Base-by-base conservation (phyloP, 2,797 vertebrate genomes). In the Pempheris klunzingeri region DNA sequence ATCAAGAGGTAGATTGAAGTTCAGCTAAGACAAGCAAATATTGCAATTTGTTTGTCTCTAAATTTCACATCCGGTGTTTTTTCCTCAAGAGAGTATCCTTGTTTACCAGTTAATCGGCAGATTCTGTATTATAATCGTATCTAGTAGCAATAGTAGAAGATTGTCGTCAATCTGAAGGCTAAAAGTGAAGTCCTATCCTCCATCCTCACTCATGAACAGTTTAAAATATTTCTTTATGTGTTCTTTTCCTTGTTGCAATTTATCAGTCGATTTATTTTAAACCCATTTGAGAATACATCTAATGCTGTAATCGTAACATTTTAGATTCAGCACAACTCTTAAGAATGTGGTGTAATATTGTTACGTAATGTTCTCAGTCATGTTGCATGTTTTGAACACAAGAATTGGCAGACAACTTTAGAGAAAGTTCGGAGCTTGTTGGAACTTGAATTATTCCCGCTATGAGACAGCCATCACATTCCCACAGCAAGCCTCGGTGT, bases 1-100 rank as follows among this genome's bases (percentile, higher is more conserved):
- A 58, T 76, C 34, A 44, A 47, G 71, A 57, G 20, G 5, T 60
- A 49, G 61, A 44, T 8, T 50, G 24, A 78, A 81, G 67, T 28
- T 28, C 39, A 71, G 20, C 5, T 41, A 17, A 24, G 26, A 58
- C 3, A 17, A n/a, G n/a, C n/a, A n/a, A 10, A 44, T 49, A 3
- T 63, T 43, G 1, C 6, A 20, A 13, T 67, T 68, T 20, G 2
- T 32, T 49, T 44, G 7, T 46, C 20, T 52, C 4, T 39, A 20
- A 49, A 53, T 18, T 49, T 17, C 3, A n/a, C 4, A 14, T 69
- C 18, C 32, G 22, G 50, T 78, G 28, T n/a, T 7, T 60, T 67
- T 53, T 30, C 14, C 7, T 66, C 13, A 18, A 54, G 53, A 52
- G 24, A 44, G 1, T 24, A 15, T 7, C 32, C 7, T 52, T 34